These are phyloP conservation scores for Pterocles burchelli DNA, from an alignment of 2,113 vertebrate genomes.

Conservation along the genomic window DNA sequence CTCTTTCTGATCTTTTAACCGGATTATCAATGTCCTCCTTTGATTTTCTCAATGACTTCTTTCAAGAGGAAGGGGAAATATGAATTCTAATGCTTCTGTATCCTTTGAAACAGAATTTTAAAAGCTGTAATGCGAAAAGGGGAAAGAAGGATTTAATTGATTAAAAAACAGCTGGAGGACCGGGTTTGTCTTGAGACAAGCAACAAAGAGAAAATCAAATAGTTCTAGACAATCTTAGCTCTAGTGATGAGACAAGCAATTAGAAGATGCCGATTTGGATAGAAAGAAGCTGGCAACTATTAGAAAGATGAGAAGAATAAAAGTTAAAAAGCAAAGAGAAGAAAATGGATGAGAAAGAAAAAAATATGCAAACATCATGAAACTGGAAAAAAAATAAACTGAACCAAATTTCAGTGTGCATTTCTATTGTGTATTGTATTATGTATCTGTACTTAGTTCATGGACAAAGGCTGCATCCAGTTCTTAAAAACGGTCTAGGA, in stretches of 20 bases:
- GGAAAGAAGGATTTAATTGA: neutral
- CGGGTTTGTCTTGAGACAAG: neutral
- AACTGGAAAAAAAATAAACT: neutral
- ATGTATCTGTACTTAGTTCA: neutral
- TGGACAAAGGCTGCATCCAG: neutral
- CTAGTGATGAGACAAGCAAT: neutral
- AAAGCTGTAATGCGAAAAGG: neutral
- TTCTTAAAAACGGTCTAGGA: neutral
- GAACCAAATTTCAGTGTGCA: neutral
- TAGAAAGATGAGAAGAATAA: neutral
- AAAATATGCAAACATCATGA: neutral
- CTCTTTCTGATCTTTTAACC: constrained; percentile 45
- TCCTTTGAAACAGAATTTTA: constrained; percentile 23
- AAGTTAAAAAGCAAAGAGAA: neutral
- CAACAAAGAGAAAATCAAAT: neutral
- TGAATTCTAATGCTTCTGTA: neutral
- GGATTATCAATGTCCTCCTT: constrained; percentile 33
- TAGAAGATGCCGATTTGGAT: neutral
- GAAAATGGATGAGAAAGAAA: neutral
- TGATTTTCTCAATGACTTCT: constrained; percentile 39
- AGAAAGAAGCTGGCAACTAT: neutral
- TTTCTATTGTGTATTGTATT: neutral
- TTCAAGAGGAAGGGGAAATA: constrained; percentile 22
- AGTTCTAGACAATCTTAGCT: neutral
- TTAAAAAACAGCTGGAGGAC: neutral